phyloP scores from a whole-genome alignment of 2,888 invertebrate genomes.

The Balanococcus diminutus region DNA sequence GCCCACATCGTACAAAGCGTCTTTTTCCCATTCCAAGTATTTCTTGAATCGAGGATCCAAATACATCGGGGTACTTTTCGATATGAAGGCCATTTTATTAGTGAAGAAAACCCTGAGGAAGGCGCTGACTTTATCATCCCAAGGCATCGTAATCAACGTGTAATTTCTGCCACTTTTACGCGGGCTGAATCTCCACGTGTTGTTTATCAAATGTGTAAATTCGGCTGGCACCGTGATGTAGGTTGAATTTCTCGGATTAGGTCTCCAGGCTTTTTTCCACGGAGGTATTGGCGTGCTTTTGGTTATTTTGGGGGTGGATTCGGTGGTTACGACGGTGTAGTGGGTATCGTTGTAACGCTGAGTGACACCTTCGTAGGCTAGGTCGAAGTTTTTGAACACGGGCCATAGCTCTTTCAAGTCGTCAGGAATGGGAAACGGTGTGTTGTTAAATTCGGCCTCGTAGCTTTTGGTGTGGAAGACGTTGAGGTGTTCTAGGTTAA shows the following conservation, averaged over 20 bases:
- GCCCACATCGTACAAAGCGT: not conserved
- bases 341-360: slow-evolving; percentile 14
- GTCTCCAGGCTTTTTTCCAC: not conserved
- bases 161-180: slow-evolving; percentile 7
- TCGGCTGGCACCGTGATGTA: not conserved
- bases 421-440: not conserved
- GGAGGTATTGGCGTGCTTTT: not conserved
- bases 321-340: not conserved
- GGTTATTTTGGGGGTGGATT: not conserved
- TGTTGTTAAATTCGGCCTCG: not conserved
- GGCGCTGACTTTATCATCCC: slow-evolving; percentile 14
- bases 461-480: not conserved
- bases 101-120: not conserved
- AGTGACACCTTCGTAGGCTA: not conserved
- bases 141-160: not conserved
- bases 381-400: not conserved
- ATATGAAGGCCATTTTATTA: not conserved
- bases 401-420: not conserved
- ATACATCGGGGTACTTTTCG: not conserved
- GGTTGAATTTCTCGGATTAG: not conserved
- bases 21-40: not conserved
- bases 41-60: not conserved
- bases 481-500: slow-evolving; percentile 17
- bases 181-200: not conserved
- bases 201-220: not conserved